Evolutionary conservation across 2,113 vertebrate genomes (phyloP).

Genomic region (Dipodomys ordii): DNA sequence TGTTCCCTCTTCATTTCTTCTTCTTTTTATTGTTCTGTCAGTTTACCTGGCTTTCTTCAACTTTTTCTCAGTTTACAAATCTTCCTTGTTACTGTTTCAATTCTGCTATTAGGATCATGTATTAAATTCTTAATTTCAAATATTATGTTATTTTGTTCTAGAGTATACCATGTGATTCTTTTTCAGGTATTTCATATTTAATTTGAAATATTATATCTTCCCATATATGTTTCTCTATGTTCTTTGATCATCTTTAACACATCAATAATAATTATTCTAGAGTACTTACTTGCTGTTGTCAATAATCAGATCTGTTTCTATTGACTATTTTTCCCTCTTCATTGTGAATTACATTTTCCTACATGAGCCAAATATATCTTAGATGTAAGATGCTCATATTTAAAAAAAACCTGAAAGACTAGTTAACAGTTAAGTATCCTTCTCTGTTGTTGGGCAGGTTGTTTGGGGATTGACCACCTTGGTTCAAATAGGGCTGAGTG

Average conservation of each 20-base stretch:
- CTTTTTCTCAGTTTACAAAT: neutral
- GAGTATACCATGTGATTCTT: neutral
- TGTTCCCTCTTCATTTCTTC: neutral
- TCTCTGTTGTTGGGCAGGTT: neutral
- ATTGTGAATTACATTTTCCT: neutral
- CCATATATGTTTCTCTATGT: neutral
- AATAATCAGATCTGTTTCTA: neutral
- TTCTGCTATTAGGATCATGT: neutral
- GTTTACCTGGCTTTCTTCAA: neutral
- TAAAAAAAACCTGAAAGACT: neutral
- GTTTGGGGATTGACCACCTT: neutral
- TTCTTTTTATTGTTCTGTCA: too few relatives aligned
- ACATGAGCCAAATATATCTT: neutral
- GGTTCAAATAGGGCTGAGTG: neutral
- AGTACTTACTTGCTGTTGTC: neutral
- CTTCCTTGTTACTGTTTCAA: neutral
- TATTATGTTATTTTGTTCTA: neutral
- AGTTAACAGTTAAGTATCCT: neutral
- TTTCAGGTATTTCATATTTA: neutral
- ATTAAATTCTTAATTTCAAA: neutral
- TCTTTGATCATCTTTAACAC: neutral
- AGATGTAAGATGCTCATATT: neutral
- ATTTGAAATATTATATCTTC: neutral
- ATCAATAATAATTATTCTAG: neutral
- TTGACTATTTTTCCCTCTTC: slow-evolving; percentile 14